A percentile compares a stretch with the other conserved stretches of the same genome.
phyloP scores from a whole-genome alignment of 1,140 invertebrate genomes.

The Monomorium pharaonis region DNA sequence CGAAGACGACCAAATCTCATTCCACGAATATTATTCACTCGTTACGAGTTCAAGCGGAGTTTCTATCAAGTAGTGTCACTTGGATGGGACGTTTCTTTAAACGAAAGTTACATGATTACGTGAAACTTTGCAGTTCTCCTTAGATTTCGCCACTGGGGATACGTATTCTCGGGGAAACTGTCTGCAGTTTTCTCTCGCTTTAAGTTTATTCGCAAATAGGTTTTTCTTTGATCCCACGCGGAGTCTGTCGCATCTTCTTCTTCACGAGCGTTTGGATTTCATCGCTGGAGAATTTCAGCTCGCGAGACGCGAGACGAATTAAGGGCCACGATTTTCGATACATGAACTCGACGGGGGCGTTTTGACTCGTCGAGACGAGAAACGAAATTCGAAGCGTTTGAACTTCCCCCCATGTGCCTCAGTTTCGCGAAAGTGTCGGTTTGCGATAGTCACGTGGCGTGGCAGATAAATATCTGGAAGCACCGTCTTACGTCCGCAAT shows the following conservation, averaged over 20 bases:
- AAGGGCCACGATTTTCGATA: neutral
- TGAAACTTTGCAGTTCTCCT: slow-evolving; percentile 40
- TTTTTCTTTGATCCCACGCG: slow-evolving; percentile 47
- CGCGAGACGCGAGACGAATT: neutral
- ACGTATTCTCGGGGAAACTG: slow-evolving; percentile 19
- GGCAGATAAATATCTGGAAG: slow-evolving; percentile 2
- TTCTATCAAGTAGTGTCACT: slow-evolving; percentile 55
- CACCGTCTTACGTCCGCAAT: slow-evolving; percentile 27
- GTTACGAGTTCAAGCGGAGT: slow-evolving; percentile 56
- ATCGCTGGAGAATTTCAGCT: neutral
- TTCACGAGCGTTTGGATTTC: slow-evolving; percentile 8
- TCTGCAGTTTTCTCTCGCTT: slow-evolving; percentile 43
- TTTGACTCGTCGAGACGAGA: neutral
- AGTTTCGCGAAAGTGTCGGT: neutral
- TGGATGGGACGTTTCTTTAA: slow-evolving; percentile 54
- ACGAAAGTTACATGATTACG: slow-evolving; percentile 58
- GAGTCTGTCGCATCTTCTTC: neutral
- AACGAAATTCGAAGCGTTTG: neutral
- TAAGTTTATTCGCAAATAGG: slow-evolving; percentile 51
- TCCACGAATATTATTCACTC: slow-evolving; percentile 53
- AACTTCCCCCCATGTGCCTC: neutral
- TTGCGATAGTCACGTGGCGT: slow-evolving; percentile 69
- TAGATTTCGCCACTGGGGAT: slow-evolving; percentile 35
- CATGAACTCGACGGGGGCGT: neutral
- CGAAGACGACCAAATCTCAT: slow-evolving; percentile 54